Percentiles rank a stretch among this genome's conserved stretches.
Evolutionary conservation across 2,113 vertebrate species (phyloP).

Genomic region (Acrocephalus kingi): DNA sequence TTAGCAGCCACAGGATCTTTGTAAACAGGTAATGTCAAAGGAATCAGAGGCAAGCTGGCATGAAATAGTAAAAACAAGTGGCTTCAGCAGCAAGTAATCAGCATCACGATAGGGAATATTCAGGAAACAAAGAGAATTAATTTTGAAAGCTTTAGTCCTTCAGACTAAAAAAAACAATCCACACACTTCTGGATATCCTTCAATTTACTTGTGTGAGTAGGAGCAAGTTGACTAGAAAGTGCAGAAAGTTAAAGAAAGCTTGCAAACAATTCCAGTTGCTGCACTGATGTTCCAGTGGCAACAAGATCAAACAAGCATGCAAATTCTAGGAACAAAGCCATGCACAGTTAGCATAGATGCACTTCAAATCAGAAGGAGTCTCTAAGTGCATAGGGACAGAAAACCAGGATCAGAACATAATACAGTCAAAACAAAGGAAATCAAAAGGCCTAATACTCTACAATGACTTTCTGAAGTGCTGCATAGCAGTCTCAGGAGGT

Average conservation of each 20-base stretch:
- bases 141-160: background rate
- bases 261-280: background rate
- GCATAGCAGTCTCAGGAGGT: background rate
- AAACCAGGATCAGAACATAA: background rate
- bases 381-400: background rate
- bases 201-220: background rate
- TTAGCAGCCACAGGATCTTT: background rate
- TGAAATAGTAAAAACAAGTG: constrained; percentile 36
- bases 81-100: background rate
- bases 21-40: constrained; percentile 43
- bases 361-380: background rate
- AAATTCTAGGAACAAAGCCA: background rate
- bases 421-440: constrained; percentile 7
- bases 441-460: background rate
- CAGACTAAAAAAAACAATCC: background rate
- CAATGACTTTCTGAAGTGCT: background rate
- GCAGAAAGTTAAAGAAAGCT: background rate
- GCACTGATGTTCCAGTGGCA: background rate
- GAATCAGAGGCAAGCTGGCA: constrained; percentile 33
- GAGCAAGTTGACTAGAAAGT: background rate
- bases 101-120: constrained; percentile 30
- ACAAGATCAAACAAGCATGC: background rate
- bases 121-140: constrained; percentile 15
- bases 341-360: background rate
- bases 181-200: background rate